Evolutionary conservation across 2,888 invertebrate genomes (phyloP).

Genomic region (Dryocosmus kuriphilus): DNA sequence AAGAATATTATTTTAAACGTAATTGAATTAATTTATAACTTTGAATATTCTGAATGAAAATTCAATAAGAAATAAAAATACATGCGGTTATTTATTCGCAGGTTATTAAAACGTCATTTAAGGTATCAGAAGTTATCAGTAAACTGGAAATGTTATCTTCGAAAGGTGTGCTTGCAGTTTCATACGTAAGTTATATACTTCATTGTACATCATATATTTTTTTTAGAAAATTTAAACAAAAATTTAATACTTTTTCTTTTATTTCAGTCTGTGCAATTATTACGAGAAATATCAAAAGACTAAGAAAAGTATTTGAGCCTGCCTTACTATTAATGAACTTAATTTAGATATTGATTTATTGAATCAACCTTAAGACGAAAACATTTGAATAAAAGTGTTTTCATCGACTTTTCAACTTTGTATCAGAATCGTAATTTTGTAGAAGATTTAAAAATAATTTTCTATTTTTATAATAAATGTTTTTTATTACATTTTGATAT

Average conservation of each 20-base stretch:
- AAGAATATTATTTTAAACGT: constrained; percentile 61
- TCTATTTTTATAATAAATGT: constrained; percentile 33
- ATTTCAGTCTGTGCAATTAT: constrained; percentile 60
- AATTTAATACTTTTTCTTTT: constrained; percentile 23
- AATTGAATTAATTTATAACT: constrained; percentile 41
- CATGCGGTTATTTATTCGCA: constrained; percentile 44
- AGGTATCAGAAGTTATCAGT: constrained; percentile 52
- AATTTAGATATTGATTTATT: not conserved
- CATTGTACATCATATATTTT: constrained; percentile 31
- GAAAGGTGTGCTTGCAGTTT: constrained; percentile 63
- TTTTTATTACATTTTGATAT: constrained; percentile 77
- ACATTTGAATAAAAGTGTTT: too few relatives aligned
- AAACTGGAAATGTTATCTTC: constrained; percentile 58
- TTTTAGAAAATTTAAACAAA: not conserved
- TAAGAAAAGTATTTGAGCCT: not conserved
- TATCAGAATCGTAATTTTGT: too few relatives aligned
- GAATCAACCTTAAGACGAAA: too few relatives aligned
- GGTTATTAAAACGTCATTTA: constrained; percentile 53
- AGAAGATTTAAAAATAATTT: constrained; percentile 36
- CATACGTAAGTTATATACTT: constrained; percentile 59
- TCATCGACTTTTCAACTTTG: too few relatives aligned
- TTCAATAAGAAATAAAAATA: constrained; percentile 8
- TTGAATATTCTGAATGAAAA: constrained; percentile 36
- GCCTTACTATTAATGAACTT: not conserved
- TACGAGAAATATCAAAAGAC: constrained; percentile 45